phyloP scores from a whole-genome alignment of 2,797 vertebrate genomes.

The Cercopithecus petaurista region DNA sequence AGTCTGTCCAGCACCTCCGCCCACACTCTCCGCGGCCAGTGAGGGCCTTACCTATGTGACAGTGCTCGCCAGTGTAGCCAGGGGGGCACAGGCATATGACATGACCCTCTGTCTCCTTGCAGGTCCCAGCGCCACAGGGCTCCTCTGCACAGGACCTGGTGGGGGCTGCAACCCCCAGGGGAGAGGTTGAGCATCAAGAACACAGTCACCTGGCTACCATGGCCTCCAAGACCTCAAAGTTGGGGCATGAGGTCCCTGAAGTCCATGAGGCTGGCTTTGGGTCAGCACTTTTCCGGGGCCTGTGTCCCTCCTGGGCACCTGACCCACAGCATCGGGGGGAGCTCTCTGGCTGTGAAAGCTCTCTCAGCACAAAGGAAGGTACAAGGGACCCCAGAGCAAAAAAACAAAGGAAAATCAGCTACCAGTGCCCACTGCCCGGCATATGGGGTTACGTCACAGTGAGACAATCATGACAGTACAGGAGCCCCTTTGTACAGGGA shows the following conservation, averaged over 20 bases:
- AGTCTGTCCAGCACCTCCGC: neutral
- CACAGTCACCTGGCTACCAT: neutral
- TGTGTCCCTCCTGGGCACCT: neutral
- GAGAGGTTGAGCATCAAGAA: neutral
- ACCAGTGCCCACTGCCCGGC: neutral
- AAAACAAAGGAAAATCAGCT: neutral
- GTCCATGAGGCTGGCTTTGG: neutral
- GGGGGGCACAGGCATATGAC: constrained; percentile 79
- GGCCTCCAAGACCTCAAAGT: neutral
- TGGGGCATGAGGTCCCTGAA: neutral
- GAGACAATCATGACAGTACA: rapidly evolving
- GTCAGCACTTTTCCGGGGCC: neutral
- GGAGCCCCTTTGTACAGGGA: neutral
- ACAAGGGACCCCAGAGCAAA: neutral
- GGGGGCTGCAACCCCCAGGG: constrained; percentile 56
- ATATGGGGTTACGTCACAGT: neutral
- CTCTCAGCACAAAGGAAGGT: neutral
- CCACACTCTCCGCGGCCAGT: neutral
- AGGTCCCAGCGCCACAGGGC: constrained; percentile 82
- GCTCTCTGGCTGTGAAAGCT: neutral
- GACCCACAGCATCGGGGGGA: neutral
- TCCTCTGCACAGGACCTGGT: constrained; percentile 84
- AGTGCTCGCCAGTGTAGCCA: constrained; percentile 66
- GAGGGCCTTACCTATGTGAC: constrained; percentile 77
- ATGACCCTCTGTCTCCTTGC: constrained; percentile 77